Conservation (phyloP, 2,888 invertebrate genomes). For the Pseudococcus jackbeardsleyi region DNA sequence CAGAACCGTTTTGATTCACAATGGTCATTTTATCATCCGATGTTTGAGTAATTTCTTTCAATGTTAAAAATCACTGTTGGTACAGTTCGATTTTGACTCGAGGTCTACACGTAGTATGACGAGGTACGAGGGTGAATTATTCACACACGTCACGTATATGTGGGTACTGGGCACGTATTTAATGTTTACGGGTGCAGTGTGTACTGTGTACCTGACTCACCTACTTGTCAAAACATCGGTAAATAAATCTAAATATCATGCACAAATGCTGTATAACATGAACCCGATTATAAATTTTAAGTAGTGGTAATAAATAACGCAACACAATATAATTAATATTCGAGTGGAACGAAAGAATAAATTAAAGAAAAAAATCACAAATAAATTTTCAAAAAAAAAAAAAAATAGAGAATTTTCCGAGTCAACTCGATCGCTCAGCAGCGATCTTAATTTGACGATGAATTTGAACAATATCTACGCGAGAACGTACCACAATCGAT, state of each 20-base stretch:
- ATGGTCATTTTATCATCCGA: background rate
- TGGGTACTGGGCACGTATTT: background rate
- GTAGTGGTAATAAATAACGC: background rate
- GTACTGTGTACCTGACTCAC: background rate
- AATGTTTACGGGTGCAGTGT: background rate
- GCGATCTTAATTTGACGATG: too few relatives aligned
- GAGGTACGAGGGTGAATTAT: background rate
- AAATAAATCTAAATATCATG: background rate
- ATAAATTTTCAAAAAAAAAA: too few relatives aligned
- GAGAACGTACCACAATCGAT: background rate
- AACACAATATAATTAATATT: background rate
- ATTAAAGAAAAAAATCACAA: background rate
- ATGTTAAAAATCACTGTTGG: background rate
- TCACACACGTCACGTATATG: background rate
- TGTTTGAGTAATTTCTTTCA: background rate
- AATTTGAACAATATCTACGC: background rate
- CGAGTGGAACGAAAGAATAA: background rate
- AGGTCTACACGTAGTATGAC: background rate
- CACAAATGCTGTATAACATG: too few relatives aligned
- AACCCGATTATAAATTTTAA: background rate
- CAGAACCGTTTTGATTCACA: background rate
- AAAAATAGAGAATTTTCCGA: too few relatives aligned
- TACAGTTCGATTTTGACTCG: background rate
- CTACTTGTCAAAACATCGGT: background rate
- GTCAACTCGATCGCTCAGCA: too few relatives aligned